These are phyloP conservation scores for Eptatretus atami DNA, from an alignment of 2,797 vertebrate genomes.

Conservation along the genomic window DNA sequence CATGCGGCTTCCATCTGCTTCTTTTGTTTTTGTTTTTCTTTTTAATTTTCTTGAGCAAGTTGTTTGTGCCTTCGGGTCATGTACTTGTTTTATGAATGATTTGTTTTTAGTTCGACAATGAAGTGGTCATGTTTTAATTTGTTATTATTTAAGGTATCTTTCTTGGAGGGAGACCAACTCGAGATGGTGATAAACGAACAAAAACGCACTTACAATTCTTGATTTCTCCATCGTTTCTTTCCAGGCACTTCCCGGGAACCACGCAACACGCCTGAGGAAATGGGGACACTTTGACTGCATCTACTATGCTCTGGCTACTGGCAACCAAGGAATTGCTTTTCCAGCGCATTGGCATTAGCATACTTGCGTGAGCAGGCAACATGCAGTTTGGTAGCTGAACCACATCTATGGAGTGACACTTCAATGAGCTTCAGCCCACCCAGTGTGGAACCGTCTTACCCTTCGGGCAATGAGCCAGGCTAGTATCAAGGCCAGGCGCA, in stretches of 20 bases:
- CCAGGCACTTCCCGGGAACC: constrained; percentile 35
- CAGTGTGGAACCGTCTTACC: constrained; percentile 38
- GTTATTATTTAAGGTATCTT: too few species aligned
- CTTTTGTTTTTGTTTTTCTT: too few species aligned
- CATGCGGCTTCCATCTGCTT: too few species aligned
- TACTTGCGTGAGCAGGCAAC: constrained; percentile 36
- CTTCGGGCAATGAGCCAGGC: constrained; percentile 34
- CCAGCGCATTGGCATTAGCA: constrained; percentile 31
- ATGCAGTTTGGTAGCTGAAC: constrained; percentile 49
- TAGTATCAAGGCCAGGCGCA: constrained; percentile 26
- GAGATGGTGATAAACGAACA: too few species aligned
- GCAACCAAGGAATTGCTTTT: constrained; percentile 51
- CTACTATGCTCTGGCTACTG: constrained; percentile 46
- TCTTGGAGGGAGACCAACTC: too few species aligned
- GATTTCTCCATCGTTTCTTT: too few species aligned
- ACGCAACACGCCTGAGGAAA: constrained; percentile 28
- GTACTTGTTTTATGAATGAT: too few species aligned
- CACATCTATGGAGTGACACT: constrained; percentile 69
- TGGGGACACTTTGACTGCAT: constrained; percentile 78
- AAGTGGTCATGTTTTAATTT: too few species aligned
- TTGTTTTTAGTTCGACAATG: too few species aligned
- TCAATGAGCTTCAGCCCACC: constrained; percentile 71
- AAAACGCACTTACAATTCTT: too few species aligned
- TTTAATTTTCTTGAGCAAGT: too few species aligned
- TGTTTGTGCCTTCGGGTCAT: too few species aligned